phyloP scores from a whole-genome alignment of 2,797 vertebrate species.

The Tympanoctomys barrerae region DNA sequence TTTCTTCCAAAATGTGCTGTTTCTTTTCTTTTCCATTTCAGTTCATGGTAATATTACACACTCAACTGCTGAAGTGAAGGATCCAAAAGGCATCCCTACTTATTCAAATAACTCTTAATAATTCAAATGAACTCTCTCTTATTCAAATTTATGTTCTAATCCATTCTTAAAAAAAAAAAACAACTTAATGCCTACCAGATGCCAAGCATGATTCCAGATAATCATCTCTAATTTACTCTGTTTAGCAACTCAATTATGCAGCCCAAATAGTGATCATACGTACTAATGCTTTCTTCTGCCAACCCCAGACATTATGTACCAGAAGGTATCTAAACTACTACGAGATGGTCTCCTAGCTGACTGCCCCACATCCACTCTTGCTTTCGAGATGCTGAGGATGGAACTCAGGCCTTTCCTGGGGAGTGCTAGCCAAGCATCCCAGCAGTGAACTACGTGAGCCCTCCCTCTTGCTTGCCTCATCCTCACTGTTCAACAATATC shows the following conservation, averaged over 20 bases:
- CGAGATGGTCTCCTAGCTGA: background rate
- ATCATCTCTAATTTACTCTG: background rate
- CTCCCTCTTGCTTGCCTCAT: background rate
- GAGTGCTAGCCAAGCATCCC: background rate
- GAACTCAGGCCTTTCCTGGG: background rate
- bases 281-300: background rate
- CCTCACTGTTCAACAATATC: background rate
- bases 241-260: background rate
- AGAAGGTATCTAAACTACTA: background rate
- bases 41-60: background rate
- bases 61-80: background rate
- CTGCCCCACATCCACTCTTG: background rate
- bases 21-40: background rate
- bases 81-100: background rate
- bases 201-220: background rate
- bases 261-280: background rate
- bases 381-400: background rate
- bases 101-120: too few relatives aligned
- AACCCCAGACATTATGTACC: background rate
- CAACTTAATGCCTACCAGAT: background rate
- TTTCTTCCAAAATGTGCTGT: slow-evolving; percentile 9
- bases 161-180: background rate
- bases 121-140: background rate
- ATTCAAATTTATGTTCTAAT: background rate
- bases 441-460: background rate